phyloP scores from a whole-genome alignment of 1,140 invertebrate genomes.

The Anastrepha obliqua region DNA sequence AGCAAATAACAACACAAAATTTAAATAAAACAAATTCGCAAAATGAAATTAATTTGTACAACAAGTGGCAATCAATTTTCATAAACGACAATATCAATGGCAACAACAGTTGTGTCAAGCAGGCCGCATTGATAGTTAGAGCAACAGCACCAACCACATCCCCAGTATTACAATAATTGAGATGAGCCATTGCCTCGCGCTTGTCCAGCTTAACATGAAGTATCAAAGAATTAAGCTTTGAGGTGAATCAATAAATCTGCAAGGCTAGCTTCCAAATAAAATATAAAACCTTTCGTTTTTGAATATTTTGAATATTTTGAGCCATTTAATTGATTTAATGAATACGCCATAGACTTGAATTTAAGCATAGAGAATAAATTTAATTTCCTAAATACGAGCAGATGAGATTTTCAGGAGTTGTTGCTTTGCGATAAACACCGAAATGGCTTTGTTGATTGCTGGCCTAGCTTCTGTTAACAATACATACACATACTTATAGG shows the following conservation, averaged over 20 bases:
- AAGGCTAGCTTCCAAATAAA: background rate
- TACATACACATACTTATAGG: too few relatives aligned
- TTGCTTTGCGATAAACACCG: too few relatives aligned
- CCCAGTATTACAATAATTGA: background rate
- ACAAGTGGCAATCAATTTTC: slow-evolving; percentile 29
- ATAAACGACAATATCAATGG: slow-evolving; percentile 9
- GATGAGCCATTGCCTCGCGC: background rate
- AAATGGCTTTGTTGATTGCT: too few relatives aligned
- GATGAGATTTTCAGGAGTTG: too few relatives aligned
- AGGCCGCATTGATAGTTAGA: background rate
- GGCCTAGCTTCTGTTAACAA: too few relatives aligned
- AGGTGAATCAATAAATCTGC: background rate
- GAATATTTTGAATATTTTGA: background rate
- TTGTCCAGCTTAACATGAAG: background rate
- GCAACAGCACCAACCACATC: background rate
- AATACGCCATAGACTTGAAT: too few relatives aligned
- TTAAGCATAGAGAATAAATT: too few relatives aligned
- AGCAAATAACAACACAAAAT: slow-evolving; percentile 12
- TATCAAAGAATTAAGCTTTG: background rate
- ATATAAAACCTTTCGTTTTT: too few relatives aligned
- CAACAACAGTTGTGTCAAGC: slow-evolving; percentile 10
- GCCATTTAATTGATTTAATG: background rate
- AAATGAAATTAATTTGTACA: slow-evolving; percentile 29
- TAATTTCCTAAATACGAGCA: too few relatives aligned
- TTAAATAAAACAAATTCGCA: background rate